A percentile compares a stretch with the other conserved stretches of the same genome.
Evolutionary conservation across 30 jellyfish, hydroid and myxozoan species (phyloP).

Genomic region (Sanderia malayensis): DNA sequence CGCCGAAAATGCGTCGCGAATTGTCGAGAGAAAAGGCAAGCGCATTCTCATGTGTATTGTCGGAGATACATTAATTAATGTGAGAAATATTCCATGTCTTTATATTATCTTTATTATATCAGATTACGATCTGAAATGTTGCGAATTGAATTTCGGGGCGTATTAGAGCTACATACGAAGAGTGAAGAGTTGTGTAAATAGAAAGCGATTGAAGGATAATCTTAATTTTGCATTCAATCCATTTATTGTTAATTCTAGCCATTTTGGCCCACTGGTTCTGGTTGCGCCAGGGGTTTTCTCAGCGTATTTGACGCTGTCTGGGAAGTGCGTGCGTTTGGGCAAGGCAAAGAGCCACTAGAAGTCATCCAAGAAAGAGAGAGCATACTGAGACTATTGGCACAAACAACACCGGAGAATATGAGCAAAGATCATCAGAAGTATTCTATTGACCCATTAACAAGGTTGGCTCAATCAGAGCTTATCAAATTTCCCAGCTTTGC

Average conservation of each 20-base stretch:
- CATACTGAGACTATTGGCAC: constrained; percentile 68
- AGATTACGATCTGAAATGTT: too few species aligned
- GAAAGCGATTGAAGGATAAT: too few species aligned
- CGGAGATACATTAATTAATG: constrained; percentile 94
- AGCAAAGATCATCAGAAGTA: constrained; percentile 51
- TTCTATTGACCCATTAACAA: constrained; percentile 84
- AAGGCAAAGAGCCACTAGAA: constrained; percentile 81
- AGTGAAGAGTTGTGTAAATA: too few species aligned
- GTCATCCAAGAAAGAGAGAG: constrained; percentile 88
- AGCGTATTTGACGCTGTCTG: constrained; percentile 96
- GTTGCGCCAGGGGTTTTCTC: constrained; percentile 96
- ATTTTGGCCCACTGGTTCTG: constrained; percentile 99
- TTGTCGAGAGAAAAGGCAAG: constrained; percentile 85
- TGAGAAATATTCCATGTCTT: too few species aligned
- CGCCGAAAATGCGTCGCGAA: constrained; percentile 89
- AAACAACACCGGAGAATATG: constrained; percentile 81
- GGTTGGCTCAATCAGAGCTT: constrained; percentile 48
- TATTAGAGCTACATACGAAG: too few species aligned
- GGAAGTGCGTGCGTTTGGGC: constrained; percentile 83
- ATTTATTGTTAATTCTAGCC: constrained; percentile 67
- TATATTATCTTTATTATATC: too few species aligned
- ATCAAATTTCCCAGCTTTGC: too few species aligned
- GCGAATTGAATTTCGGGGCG: too few species aligned
- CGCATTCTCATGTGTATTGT: constrained; percentile 77
- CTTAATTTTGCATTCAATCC: too few species aligned